These are phyloP conservation scores for Zaprionus obscuricornis DNA, from an alignment of 2,888 invertebrate genomes.

Conservation along the genomic window DNA sequence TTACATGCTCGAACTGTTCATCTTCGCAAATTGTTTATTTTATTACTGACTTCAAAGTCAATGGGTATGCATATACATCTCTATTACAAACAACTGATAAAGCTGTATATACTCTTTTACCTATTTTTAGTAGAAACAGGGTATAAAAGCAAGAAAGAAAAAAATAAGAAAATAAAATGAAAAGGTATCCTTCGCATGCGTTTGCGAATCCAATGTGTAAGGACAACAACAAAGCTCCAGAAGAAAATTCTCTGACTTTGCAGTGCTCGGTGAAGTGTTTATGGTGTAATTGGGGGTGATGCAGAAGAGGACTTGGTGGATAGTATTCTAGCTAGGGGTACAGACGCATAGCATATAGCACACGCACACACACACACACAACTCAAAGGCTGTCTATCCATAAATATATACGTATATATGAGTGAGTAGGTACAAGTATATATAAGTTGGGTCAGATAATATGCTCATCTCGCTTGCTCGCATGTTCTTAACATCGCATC, in stretches of 20 bases:
- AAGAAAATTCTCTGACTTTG: slow-evolving; percentile 69
- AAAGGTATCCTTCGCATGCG: neutral
- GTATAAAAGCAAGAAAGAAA: slow-evolving; percentile 4
- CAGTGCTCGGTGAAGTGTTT: slow-evolving; percentile 54
- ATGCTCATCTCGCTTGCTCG: slow-evolving; percentile 53
- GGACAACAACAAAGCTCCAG: slow-evolving; percentile 28
- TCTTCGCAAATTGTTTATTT: no score
- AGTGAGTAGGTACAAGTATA: neutral
- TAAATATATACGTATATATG: slow-evolving; percentile 6
- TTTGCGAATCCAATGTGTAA: neutral
- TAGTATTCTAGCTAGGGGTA: no score
- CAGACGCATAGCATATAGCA: no score
- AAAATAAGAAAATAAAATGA: slow-evolving; percentile 1
- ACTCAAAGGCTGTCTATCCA: slow-evolving; percentile 40
- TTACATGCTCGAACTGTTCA: no score
- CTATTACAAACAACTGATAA: no score
- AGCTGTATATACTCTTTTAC: no score
- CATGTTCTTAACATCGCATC: slow-evolving; percentile 28
- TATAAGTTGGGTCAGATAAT: neutral
- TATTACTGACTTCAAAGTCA: no score
- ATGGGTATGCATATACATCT: no score
- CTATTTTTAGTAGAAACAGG: no score
- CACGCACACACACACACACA: slow-evolving; percentile 40
- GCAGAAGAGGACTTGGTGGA: no score
- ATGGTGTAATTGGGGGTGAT: slow-evolving; percentile 7